phyloP scores from a whole-genome alignment of 2,888 invertebrate species.

The Dryomyza anilis region DNA sequence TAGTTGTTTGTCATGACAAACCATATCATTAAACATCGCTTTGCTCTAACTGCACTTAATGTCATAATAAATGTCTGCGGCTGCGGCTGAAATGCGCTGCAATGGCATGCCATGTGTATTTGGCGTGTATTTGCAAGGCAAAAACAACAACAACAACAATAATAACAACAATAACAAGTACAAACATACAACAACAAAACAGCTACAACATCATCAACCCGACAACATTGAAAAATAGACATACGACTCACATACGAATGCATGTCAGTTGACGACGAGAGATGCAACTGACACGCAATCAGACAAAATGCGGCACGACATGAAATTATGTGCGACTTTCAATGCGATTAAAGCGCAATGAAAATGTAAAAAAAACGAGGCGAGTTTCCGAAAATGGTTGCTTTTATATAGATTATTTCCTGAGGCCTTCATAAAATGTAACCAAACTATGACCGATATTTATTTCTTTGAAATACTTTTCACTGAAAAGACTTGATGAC shows the following conservation, averaged over 20 bases:
- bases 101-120: no score
- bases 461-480: no score
- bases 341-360: not conserved
- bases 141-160: not conserved
- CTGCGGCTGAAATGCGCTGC: not conserved
- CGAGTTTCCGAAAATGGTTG: not conserved
- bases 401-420: not conserved
- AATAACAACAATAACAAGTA: not conserved
- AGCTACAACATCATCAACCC: not conserved
- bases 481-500: no score
- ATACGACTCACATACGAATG: not conserved
- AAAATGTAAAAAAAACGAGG: not conserved
- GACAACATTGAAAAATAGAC: not conserved
- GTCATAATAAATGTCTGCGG: slow-evolving; percentile 19
- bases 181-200: not conserved
- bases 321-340: no score
- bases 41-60: slow-evolving; percentile 15
- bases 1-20: not conserved
- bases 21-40: slow-evolving; percentile 11
- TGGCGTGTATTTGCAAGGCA: no score
- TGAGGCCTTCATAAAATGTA: no score
- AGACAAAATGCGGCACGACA: not conserved
- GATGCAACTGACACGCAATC: not conserved
- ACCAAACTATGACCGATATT: no score
- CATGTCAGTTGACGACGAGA: no score